A percentile compares a stretch with the other conserved stretches of the same genome.
phyloP scores from a whole-genome alignment of 2,797 vertebrate genomes.

The Crenuchus spilurus region DNA sequence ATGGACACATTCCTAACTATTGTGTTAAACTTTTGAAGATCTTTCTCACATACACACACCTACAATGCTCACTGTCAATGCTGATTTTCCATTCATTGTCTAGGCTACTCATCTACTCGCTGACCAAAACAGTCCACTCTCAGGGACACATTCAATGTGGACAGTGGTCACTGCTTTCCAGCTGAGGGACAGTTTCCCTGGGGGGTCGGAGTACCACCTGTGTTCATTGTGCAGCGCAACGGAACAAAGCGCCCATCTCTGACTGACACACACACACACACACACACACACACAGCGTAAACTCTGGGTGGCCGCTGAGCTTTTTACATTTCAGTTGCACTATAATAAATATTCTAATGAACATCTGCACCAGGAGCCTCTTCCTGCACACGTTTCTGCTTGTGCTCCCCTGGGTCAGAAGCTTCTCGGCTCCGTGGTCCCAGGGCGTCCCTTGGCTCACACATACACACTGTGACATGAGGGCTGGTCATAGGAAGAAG shows the following conservation, averaged over 20 bases:
- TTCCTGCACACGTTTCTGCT: slow-evolving; percentile 4
- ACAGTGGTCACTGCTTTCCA: slow-evolving; percentile 26
- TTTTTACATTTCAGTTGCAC: slow-evolving; percentile 61
- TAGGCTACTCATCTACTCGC: slow-evolving; percentile 1
- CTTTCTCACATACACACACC: background rate
- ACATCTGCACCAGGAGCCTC: slow-evolving; percentile 63
- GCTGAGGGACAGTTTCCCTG: slow-evolving; percentile 47
- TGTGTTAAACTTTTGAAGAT: no score
- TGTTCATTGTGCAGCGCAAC: slow-evolving; percentile 53
- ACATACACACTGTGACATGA: background rate
- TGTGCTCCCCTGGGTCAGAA: slow-evolving; percentile 4
- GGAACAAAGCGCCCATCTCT: slow-evolving; percentile 56
- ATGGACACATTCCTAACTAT: no score
- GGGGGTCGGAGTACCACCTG: slow-evolving; percentile 60
- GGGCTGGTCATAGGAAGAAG: slow-evolving; percentile 22
- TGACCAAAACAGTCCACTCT: slow-evolving; percentile 37
- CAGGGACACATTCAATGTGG: slow-evolving; percentile 42
- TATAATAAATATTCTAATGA: slow-evolving; percentile 72
- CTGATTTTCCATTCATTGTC: slow-evolving; percentile 8
- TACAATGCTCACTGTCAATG: background rate
- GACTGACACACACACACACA: slow-evolving; percentile 8
- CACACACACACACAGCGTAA: background rate
- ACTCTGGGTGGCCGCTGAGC: slow-evolving; percentile 38
- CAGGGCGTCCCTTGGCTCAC: background rate
- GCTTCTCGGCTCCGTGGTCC: slow-evolving; percentile 17